Percentiles rank a stretch among this genome's conserved stretches.
phyloP scores from a whole-genome alignment of 1,140 invertebrate genomes.

The Leptonema lineaticorne region DNA sequence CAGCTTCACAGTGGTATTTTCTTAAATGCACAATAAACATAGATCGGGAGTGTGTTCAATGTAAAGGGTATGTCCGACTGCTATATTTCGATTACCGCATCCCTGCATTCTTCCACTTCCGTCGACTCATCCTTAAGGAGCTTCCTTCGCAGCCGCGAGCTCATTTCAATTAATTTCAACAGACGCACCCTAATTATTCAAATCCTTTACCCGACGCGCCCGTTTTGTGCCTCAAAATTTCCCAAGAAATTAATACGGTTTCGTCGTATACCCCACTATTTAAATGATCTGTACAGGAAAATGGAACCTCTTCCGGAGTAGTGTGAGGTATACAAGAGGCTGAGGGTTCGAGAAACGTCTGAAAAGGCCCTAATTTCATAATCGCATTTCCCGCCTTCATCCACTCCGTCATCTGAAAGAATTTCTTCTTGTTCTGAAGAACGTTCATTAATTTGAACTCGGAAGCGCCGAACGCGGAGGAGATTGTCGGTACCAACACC shows the following conservation, averaged over 20 bases:
- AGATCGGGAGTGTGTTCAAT: too few species aligned
- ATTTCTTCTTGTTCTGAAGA: not conserved
- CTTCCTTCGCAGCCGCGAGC: not conserved
- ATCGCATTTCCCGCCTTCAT: conserved; percentile 21
- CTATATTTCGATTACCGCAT: too few species aligned
- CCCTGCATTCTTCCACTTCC: too few species aligned
- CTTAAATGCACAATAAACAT: too few species aligned
- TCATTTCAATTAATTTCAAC: conserved; percentile 36
- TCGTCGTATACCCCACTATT: conserved; percentile 16
- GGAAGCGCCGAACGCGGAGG: not conserved
- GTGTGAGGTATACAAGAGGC: too few species aligned
- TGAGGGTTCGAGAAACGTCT: not conserved
- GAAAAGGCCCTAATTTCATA: conserved; percentile 25
- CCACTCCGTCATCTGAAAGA: conserved; percentile 4
- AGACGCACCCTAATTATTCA: conserved; percentile 40
- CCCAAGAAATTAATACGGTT: conserved; percentile 27
- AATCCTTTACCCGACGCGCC: conserved; percentile 24
- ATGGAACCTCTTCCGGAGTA: not conserved
- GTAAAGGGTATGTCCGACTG: too few species aligned
- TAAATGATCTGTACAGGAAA: not conserved
- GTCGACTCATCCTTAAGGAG: not conserved
- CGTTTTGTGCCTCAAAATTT: conserved; percentile 20
- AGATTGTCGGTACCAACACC: not conserved
- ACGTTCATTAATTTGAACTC: not conserved
- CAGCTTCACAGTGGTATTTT: not conserved